Base-by-base conservation (phyloP, 2,113 vertebrate genomes). In the Protobothrops flavoviridis region DNA sequence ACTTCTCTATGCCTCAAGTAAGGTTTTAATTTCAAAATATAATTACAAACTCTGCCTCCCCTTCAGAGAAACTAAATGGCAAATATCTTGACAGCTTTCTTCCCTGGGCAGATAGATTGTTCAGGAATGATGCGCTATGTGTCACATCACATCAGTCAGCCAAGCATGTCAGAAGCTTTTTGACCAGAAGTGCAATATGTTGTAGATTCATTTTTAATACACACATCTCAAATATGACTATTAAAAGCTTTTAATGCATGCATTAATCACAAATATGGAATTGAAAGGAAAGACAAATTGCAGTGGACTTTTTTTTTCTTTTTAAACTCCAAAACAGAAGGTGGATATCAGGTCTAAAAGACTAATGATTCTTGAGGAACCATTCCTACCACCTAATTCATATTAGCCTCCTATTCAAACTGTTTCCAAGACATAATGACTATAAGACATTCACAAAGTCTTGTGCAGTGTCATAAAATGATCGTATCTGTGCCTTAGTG, bases 401-500 rank as follows among this genome's bases (percentile, higher is more conserved):
- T 29, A n/a, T 52, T 43, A 55, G 59, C 33, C 23, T 74, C 59
- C 69, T 52, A 39, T 11, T 13, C 5, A 2, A 8, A 33, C 1
- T 1, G 53, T 89, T 57, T 85, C 69, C 29, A 52, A 87, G 29
- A 87, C 43, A 81, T 50, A 29, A 20, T 29, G 8, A 64, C 1
- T 0, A 0, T 91, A 3, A 0, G 24, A 90, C 50, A 17, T 45
- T 56, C 55, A 90, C 85, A 93, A 87, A 55, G 56, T 12, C 0
- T 0, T 92, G 52, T 0, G 0, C 23, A n/a, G 81, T 91, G 52
- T 74, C 91, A 0, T 45, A 59, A 59, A 86, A 74, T 57, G 56
- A 89, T 74, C 17, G 4, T 15, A 61, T n/a, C 61, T 43, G 87
- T 0, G 0, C 48, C 89, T 52, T 61, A 0, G 0, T 52, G 48